These are phyloP conservation scores for Myiagra hebetior DNA, from an alignment of 2,113 vertebrate genomes.

Conservation along the genomic window DNA sequence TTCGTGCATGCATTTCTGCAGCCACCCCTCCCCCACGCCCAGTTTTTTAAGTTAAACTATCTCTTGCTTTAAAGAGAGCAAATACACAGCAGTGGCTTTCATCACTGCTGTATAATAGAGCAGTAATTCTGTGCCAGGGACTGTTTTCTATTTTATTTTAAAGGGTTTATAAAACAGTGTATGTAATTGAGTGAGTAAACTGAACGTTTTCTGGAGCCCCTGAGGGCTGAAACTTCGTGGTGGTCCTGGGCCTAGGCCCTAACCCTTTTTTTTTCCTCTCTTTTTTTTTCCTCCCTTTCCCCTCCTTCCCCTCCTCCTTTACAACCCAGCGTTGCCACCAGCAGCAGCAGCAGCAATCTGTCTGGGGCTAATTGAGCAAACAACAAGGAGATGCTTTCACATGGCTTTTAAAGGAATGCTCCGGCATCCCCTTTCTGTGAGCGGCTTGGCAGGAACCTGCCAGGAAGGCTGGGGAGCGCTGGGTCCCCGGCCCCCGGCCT, in stretches of 20 bases:
- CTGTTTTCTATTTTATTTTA: slow-evolving; percentile 73
- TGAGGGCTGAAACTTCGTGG: slow-evolving; percentile 72
- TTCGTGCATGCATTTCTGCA: slow-evolving; percentile 53
- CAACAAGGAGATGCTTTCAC: slow-evolving; percentile 74
- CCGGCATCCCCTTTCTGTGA: slow-evolving; percentile 53
- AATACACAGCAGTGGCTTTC: slow-evolving; percentile 66
- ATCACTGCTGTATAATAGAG: slow-evolving; percentile 66
- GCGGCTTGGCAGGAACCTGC: slow-evolving; percentile 54
- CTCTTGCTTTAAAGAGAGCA: slow-evolving; percentile 67
- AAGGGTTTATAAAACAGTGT: slow-evolving; percentile 69
- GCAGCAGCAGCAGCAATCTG: slow-evolving; percentile 75
- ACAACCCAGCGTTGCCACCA: slow-evolving; percentile 66
- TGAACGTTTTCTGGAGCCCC: slow-evolving; percentile 64
- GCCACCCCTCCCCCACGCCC: slow-evolving; percentile 28
- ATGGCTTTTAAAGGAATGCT: slow-evolving; percentile 61
- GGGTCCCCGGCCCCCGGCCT: slow-evolving; percentile 13
- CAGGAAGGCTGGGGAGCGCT: slow-evolving; percentile 38
- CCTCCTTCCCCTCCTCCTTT: slow-evolving; percentile 71
- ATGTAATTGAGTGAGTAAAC: slow-evolving; percentile 71
- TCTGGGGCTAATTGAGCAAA: slow-evolving; percentile 73
- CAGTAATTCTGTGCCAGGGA: slow-evolving; percentile 67
- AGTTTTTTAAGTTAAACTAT: slow-evolving; percentile 65
- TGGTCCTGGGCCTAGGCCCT: slow-evolving; percentile 74
- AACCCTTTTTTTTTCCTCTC: slow-evolving; percentile 36
- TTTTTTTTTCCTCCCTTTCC: slow-evolving; percentile 20